phyloP scores from a whole-genome alignment of 2,888 invertebrate species.

The Ophioninae sp. region DNA sequence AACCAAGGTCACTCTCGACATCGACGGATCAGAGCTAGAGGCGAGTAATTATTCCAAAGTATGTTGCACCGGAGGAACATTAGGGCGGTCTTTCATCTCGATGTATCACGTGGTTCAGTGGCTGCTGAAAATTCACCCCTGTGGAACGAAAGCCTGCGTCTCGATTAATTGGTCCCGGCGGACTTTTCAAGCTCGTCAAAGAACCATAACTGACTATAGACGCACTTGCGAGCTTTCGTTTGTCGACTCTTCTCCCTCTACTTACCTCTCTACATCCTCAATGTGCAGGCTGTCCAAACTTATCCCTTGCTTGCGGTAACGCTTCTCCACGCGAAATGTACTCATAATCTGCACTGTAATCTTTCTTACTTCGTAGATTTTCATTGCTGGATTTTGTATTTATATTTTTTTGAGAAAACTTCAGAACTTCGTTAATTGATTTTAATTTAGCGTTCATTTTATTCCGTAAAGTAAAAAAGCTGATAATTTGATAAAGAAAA shows the following conservation, averaged over 20 bases:
- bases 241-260: slow-evolving; percentile 37
- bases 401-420: too few species aligned
- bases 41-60: slow-evolving; percentile 1
- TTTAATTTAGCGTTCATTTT: too few species aligned
- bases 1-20: too few species aligned
- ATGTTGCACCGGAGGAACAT: slow-evolving; percentile 23
- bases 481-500: too few species aligned
- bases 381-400: too few species aligned
- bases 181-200: slow-evolving; percentile 56
- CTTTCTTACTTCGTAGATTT: too few species aligned
- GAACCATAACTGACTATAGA: slow-evolving; percentile 42
- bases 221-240: slow-evolving; percentile 37
- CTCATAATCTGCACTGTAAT: too few species aligned
- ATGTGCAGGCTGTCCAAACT: slow-evolving; percentile 40
- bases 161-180: slow-evolving; percentile 64
- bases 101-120: slow-evolving; percentile 34
- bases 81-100: slow-evolving; percentile 10
- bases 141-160: slow-evolving; percentile 33
- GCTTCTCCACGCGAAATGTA: too few species aligned
- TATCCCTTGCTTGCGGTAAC: not conserved
- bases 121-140: slow-evolving; percentile 28
- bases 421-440: too few species aligned
- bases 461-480: too few species aligned
- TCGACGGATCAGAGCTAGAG: not conserved
- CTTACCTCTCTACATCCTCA: slow-evolving; percentile 29